Base-by-base conservation (phyloP, 2,797 vertebrate species). In the Sylvia borin region DNA sequence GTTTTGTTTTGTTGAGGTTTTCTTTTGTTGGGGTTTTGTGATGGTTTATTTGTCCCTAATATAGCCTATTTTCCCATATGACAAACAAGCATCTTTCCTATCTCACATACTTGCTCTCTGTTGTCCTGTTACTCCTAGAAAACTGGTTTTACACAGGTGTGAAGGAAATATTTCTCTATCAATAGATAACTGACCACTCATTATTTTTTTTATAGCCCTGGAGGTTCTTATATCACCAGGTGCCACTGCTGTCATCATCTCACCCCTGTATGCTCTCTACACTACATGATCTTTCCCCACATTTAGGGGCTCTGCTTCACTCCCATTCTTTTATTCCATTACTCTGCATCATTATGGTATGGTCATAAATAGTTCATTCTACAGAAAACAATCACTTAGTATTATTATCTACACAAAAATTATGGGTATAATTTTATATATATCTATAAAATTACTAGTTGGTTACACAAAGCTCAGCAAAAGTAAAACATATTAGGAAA, bases 401-500 rank as follows among this genome's bases (percentile, higher is more conserved):
- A 48, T 20, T 25, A 57, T 57, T 55, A 77, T 22, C 64, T 47
- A 66, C 43, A 42, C 47, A 66, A 88, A 92, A 95, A 43, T 55
- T 73, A 79, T 68, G 72, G 18, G 61, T 88, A 8, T 47, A 13
- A 38, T 38, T 27, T 26, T 58, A 18, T 36, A 26, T 17, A 45
- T 13, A 45, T 13, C 12, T 58, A 36, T 36, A 36, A 12, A 58
- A 58, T 58, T 36, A 45, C 34, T 36, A 31, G 25, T 65, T 40
- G 32, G 27, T 65, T 55, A 43, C 29, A 74, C 29, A 91, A 90
- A 64, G 48, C 31, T 83, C 79, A 83, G 79, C 65, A 85, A 85
- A 88, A 92, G n/a, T 60, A 77, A 85, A 88, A 85, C 26, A 80
- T 83, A 83, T 60, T 25, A 85, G 16, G 45, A 77, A 90, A 91